Evolutionary conservation across 2,113 vertebrate species (phyloP).

Genomic region (Promerops cafer): DNA sequence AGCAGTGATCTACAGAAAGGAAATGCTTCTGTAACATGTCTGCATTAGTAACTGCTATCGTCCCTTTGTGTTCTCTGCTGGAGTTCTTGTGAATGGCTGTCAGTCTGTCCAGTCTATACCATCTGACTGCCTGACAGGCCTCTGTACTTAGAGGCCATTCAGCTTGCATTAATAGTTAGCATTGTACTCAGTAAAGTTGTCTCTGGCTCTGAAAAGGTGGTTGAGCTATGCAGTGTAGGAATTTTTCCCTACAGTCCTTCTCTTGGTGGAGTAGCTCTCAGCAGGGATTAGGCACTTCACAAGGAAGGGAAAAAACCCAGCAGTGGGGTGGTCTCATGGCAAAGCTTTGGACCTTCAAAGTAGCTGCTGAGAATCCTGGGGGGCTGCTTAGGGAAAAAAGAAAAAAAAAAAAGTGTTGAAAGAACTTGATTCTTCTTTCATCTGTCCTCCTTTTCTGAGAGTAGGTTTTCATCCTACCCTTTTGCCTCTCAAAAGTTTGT

Average conservation of each 20-base stretch:
- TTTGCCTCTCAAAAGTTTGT: neutral
- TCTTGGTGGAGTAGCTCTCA: neutral
- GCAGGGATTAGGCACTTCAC: neutral
- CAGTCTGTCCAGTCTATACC: neutral
- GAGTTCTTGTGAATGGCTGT: neutral
- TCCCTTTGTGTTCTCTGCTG: neutral
- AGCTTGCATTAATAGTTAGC: neutral
- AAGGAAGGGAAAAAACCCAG: fast-evolving
- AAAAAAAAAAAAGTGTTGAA: neutral
- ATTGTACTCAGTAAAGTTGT: neutral
- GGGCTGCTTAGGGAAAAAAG: neutral
- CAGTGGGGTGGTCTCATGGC: neutral
- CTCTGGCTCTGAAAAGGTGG: neutral
- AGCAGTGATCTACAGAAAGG: neutral
- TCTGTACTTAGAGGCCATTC: neutral
- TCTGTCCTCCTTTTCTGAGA: neutral
- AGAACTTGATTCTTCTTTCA: neutral
- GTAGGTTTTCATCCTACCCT: neutral
- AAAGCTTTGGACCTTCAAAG: neutral
- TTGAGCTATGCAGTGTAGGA: neutral
- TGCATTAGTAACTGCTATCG: neutral
- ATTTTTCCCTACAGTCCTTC: neutral
- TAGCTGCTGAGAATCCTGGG: neutral
- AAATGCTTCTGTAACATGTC: neutral
- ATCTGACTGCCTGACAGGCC: neutral